Conservation (phyloP, 37 sponge, comb jelly and placozoan species). For the Geodia barretti region DNA sequence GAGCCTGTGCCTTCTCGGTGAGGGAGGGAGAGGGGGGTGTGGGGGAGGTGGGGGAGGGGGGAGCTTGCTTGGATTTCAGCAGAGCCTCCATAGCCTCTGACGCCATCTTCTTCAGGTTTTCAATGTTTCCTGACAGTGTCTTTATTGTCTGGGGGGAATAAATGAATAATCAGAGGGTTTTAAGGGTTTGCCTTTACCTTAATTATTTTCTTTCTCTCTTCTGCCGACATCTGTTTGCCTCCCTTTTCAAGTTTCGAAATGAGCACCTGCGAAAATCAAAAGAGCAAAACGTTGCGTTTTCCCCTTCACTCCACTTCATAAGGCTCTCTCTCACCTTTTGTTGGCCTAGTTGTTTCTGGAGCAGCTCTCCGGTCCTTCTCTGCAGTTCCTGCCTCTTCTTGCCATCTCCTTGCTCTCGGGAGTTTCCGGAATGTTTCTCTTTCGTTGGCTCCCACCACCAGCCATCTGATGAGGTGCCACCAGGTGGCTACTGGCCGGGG, state of each 20-base stretch:
- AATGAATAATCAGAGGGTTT: not conserved
- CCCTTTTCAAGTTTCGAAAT: conserved; percentile 74
- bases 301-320: too few species aligned
- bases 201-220: conserved; percentile 69
- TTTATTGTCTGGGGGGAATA: conserved; percentile 44
- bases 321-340: conserved; percentile 69
- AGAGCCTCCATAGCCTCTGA: conserved; percentile 22
- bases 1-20: not conserved
- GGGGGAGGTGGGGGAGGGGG: conserved; percentile 20
- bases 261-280: conserved; percentile 61
- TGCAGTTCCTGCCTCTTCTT: conserved; percentile 75
- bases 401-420: conserved; percentile 10
- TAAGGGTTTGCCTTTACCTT: conserved; percentile 32
- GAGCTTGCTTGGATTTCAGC: conserved; percentile 16
- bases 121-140: conserved; percentile 42
- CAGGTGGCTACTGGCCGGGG: too few species aligned
- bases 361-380: conserved; percentile 56
- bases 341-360: conserved; percentile 69
- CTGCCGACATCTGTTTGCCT: conserved; percentile 54
- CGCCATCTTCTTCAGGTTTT: conserved; percentile 49
- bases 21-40: not conserved
- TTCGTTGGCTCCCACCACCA: not conserved
- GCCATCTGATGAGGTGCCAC: too few species aligned
- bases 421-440: not conserved
- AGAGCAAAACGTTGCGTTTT: too few species aligned